Conservation (phyloP, 2,888 invertebrate genomes). For the Caenorhabditis wallacei region DNA sequence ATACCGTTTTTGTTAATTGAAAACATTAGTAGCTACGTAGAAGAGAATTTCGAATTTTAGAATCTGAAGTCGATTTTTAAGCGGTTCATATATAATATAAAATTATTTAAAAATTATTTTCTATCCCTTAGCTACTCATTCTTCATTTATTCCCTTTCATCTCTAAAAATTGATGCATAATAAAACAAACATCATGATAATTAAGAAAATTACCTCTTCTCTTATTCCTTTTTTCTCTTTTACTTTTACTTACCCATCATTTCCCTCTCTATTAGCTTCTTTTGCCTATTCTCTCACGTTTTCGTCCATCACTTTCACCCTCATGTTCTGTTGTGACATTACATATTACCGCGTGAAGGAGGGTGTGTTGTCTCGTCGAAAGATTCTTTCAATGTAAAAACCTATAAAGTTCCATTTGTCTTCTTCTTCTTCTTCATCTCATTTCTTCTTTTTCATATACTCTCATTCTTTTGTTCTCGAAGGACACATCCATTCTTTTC, state of each 20-base stretch:
- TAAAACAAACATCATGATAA: constrained; percentile 32
- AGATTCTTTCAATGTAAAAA: constrained; percentile 42
- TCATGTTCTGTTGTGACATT: constrained; percentile 55
- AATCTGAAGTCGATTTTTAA: too few relatives aligned
- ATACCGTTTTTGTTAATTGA: too few relatives aligned
- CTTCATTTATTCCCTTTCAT: background rate
- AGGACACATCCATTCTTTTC: constrained; percentile 28
- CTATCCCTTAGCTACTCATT: too few relatives aligned
- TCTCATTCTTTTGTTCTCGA: constrained; percentile 27
- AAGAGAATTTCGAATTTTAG: too few relatives aligned
- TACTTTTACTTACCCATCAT: constrained; percentile 19
- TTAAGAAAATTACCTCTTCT: constrained; percentile 11
- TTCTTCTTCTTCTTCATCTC: constrained; percentile 9
- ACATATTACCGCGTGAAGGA: constrained; percentile 55
- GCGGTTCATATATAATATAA: too few relatives aligned
- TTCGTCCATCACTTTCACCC: constrained; percentile 55
- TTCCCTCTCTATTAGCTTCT: constrained; percentile 31
- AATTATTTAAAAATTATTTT: too few relatives aligned
- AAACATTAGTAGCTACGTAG: too few relatives aligned
- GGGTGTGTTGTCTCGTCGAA: constrained; percentile 34
- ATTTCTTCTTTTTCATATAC: constrained; percentile 15
- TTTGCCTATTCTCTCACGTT: constrained; percentile 28
- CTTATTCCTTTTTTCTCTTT: background rate
- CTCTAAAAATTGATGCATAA: background rate
- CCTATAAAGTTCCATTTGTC: constrained; percentile 51